phyloP scores from a whole-genome alignment of 1,140 invertebrate species.

The Diabrotica virgifera region DNA sequence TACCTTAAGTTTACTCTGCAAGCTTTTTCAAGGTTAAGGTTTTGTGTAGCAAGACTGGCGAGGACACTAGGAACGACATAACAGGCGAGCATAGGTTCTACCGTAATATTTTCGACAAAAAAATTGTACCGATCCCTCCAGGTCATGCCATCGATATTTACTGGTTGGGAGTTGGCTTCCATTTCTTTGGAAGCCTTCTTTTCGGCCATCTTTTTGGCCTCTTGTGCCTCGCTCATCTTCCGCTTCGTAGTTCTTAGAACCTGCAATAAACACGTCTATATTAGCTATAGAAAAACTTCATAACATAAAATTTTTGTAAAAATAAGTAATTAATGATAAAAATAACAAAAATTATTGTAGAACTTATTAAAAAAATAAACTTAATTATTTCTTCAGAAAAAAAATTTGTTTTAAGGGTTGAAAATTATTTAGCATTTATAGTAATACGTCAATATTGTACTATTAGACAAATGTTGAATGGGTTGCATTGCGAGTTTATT shows the following conservation, averaged over 20 bases:
- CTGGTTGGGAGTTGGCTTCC: slow-evolving; percentile 31
- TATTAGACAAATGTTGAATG: too few relatives aligned
- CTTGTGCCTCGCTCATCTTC: slow-evolving; percentile 35
- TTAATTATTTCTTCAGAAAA: too few relatives aligned
- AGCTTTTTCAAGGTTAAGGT: slow-evolving; percentile 80
- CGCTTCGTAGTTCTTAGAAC: slow-evolving; percentile 23
- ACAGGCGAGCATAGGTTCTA: slow-evolving; percentile 74
- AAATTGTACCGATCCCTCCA: slow-evolving; percentile 55
- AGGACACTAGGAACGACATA: slow-evolving; percentile 78
- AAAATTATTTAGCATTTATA: too few relatives aligned
- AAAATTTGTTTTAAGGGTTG: too few relatives aligned
- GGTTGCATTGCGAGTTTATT: too few relatives aligned
- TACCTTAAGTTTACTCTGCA: slow-evolving; percentile 76
- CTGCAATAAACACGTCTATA: slow-evolving; percentile 20
- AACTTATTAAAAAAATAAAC: too few relatives aligned
- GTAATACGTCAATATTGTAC: too few relatives aligned
- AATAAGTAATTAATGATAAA: too few relatives aligned
- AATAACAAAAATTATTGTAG: too few relatives aligned
- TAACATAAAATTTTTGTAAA: too few relatives aligned
- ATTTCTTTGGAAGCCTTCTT: slow-evolving; percentile 23
- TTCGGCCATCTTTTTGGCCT: slow-evolving; percentile 20
- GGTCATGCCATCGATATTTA: slow-evolving; percentile 47
- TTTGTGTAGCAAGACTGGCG: slow-evolving; percentile 73
- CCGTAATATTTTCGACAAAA: slow-evolving; percentile 67
- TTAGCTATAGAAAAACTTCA: too few relatives aligned